phyloP scores from a whole-genome alignment of 2,888 invertebrate genomes.

The Drosophila koepferae region DNA sequence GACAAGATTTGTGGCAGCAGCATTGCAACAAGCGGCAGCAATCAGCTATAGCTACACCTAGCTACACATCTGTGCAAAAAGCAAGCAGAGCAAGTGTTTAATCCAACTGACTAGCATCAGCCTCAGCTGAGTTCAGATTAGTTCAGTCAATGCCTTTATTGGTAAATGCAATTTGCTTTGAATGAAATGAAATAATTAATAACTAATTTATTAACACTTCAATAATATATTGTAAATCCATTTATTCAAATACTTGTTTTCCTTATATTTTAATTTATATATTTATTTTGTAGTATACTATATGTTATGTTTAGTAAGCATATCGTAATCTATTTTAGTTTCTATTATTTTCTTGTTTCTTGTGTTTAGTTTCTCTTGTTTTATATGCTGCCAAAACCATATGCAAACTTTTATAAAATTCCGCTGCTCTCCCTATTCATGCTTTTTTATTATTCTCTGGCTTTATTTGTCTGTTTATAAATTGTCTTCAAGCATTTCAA shows the following conservation, averaged over 20 bases:
- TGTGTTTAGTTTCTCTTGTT: no score
- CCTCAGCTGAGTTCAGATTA: not conserved
- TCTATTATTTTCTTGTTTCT: no score
- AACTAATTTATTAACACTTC: not conserved
- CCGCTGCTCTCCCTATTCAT: no score
- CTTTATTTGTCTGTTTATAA: no score
- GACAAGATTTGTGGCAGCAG: slow-evolving; percentile 73
- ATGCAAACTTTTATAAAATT: no score
- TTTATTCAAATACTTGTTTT: not conserved
- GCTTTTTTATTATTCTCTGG: no score
- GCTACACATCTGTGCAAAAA: not conserved
- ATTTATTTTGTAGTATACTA: no score
- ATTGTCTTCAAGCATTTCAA: no score
- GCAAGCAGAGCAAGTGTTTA: slow-evolving; percentile 45
- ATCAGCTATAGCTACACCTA: slow-evolving; percentile 38
- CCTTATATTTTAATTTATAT: no score
- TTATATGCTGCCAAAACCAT: no score
- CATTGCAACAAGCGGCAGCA: slow-evolving; percentile 45
- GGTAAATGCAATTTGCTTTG: slow-evolving; percentile 9
- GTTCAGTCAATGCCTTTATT: not conserved
- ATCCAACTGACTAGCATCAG: slow-evolving; percentile 5
- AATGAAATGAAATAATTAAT: not conserved
- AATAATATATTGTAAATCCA: not conserved
- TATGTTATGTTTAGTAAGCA: no score
- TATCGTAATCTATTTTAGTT: no score